phyloP scores from a whole-genome alignment of 1,140 invertebrate genomes.

The Wiebesia pumilae region DNA sequence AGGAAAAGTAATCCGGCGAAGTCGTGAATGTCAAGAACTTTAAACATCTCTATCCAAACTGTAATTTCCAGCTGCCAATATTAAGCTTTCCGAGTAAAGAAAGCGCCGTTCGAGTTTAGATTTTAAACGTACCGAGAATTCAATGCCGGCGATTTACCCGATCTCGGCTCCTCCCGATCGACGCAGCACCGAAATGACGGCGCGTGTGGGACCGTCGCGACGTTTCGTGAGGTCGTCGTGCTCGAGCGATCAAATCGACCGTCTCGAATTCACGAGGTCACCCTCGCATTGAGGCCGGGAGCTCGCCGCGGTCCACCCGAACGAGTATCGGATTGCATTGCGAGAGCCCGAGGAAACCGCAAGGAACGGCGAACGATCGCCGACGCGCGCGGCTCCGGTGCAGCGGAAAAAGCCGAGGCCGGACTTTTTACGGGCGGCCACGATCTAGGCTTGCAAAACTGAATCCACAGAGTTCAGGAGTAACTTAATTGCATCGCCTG shows the following conservation, averaged over 20 bases:
- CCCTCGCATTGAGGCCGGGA: neutral
- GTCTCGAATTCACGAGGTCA: conserved; percentile 60
- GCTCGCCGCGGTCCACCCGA: conserved; percentile 15
- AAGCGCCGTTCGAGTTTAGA: too few species aligned
- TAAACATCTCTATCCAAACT: too few species aligned
- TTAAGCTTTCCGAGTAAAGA: too few species aligned
- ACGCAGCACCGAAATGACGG: neutral
- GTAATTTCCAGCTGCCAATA: too few species aligned
- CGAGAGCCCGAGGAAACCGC: neutral
- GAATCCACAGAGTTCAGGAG: neutral
- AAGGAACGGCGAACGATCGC: neutral
- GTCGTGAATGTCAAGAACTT: too few species aligned
- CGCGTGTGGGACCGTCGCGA: neutral
- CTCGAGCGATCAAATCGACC: conserved; percentile 60
- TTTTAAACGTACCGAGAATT: too few species aligned
- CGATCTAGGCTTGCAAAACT: neutral
- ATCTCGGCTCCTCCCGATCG: too few species aligned
- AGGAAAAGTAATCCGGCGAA: too few species aligned
- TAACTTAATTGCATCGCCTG: neutral
- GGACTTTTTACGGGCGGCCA: neutral
- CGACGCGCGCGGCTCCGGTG: too few species aligned
- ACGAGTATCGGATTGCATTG: conserved; percentile 56
- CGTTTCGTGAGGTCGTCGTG: conserved; percentile 54
- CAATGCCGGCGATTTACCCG: too few species aligned
- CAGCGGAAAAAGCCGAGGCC: neutral